Evolutionary conservation across 2,113 vertebrate genomes (phyloP).

Genomic region (Otis tarda): DNA sequence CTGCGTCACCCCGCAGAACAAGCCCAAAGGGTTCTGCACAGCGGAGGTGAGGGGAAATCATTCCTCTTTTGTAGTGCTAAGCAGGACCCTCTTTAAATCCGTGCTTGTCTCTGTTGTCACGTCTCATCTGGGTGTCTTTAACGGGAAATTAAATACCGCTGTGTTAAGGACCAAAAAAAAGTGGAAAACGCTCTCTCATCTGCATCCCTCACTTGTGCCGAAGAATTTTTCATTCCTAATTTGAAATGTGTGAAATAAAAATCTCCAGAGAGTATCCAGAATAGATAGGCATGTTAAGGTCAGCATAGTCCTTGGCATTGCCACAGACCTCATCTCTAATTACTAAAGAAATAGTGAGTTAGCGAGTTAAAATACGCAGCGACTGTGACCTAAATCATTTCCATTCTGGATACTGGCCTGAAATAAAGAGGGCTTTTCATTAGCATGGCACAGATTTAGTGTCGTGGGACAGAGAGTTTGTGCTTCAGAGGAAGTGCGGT

Average conservation of each 20-base stretch:
- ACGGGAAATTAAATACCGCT: slow-evolving; percentile 2
- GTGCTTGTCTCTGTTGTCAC: not conserved
- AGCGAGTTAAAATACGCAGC: slow-evolving; percentile 35
- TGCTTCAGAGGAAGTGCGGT: slow-evolving; percentile 53
- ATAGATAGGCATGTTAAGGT: slow-evolving; percentile 48
- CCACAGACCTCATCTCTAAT: slow-evolving; percentile 54
- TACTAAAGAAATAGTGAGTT: slow-evolving; percentile 67
- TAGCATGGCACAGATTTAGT: slow-evolving; percentile 57
- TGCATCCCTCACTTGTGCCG: not conserved
- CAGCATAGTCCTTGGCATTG: slow-evolving; percentile 18
- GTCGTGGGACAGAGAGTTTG: slow-evolving; percentile 27
- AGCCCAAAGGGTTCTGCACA: not conserved
- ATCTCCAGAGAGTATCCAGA: slow-evolving; percentile 46
- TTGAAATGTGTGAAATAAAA: slow-evolving; percentile 51
- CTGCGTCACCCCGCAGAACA: not conserved
- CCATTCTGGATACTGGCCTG: slow-evolving; percentile 46
- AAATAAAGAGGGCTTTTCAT: slow-evolving; percentile 60
- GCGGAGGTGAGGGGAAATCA: not conserved
- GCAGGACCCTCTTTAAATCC: not conserved
- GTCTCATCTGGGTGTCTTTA: slow-evolving; percentile 16
- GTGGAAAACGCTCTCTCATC: slow-evolving; percentile 38
- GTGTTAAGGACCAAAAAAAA: not conserved
- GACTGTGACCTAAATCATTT: slow-evolving; percentile 64
- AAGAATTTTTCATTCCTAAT: slow-evolving; percentile 43
- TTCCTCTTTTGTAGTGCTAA: not conserved